These are phyloP conservation scores for Acleris literana DNA, from an alignment of 2,888 invertebrate species.

Conservation along the genomic window DNA sequence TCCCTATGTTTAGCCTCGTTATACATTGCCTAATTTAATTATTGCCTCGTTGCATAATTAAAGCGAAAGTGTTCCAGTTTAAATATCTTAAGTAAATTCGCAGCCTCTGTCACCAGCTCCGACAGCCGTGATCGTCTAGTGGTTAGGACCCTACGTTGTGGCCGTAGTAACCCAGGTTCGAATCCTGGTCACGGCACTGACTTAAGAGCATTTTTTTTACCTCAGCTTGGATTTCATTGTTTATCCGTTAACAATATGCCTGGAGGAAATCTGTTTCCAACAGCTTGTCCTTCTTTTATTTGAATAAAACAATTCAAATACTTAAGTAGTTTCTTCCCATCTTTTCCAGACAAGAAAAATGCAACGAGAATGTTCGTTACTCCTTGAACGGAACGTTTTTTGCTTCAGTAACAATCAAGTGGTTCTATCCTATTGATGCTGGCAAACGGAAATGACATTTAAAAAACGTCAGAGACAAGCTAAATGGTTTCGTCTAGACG, in stretches of 20 bases:
- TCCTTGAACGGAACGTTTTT: not conserved
- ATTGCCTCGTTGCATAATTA: not conserved
- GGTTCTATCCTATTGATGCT: constrained; percentile 15
- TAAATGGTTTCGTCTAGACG: constrained; percentile 19
- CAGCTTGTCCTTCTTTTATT: not conserved
- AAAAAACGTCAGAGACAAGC: constrained; percentile 10
- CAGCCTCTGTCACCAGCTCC: constrained; percentile 47
- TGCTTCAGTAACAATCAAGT: constrained; percentile 6
- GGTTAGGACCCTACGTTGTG: constrained; percentile 91
- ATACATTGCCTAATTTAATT: no score
- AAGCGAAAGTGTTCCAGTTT: constrained; percentile 31
- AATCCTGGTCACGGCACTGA: constrained; percentile 77
- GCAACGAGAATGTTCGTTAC: not conserved
- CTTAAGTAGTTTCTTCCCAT: not conserved
- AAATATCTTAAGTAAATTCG: constrained; percentile 29
- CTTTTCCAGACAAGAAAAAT: not conserved
- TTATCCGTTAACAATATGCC: no score
- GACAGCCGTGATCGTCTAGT: constrained; percentile 85
- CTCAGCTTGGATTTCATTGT: not conserved
- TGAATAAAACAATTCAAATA: not conserved
- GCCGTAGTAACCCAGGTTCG: constrained; percentile 90
- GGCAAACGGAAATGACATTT: constrained; percentile 11
- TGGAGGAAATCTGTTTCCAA: no score
- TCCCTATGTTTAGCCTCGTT: no score
- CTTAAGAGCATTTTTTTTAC: constrained; percentile 42